Evolutionary conservation across 2,797 vertebrate species (phyloP).

Genomic region (Valencia hispanica): DNA sequence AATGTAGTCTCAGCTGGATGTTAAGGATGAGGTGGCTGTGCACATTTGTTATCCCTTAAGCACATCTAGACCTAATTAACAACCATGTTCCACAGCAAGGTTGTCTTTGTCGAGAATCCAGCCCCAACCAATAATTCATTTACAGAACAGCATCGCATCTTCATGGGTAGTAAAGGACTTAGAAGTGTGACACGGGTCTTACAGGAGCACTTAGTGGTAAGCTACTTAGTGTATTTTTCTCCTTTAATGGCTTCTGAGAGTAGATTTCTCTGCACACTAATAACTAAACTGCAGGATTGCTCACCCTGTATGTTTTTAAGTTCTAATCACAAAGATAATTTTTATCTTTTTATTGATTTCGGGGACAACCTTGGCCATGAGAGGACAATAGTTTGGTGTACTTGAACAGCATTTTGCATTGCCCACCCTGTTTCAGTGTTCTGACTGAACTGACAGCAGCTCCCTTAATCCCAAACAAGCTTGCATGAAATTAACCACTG

Average conservation of each 20-base stretch:
- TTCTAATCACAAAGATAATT: slow-evolving; percentile 40
- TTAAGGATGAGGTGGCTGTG: slow-evolving; percentile 65
- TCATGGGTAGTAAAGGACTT: slow-evolving; percentile 70
- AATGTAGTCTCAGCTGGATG: slow-evolving; percentile 56
- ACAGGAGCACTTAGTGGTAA: slow-evolving; percentile 65
- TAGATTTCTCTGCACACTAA: slow-evolving; percentile 45
- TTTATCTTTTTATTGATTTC: slow-evolving; percentile 58
- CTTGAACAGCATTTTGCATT: slow-evolving; percentile 28
- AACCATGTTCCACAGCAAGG: slow-evolving; percentile 70
- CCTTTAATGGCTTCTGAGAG: slow-evolving; percentile 59
- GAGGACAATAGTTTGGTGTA: slow-evolving; percentile 28
- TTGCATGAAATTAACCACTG: slow-evolving; percentile 33
- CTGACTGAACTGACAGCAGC: slow-evolving; percentile 31
- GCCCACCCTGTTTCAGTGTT: slow-evolving; percentile 26
- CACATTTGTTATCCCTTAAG: slow-evolving; percentile 75
- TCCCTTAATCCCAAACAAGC: slow-evolving; percentile 40
- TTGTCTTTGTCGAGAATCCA: slow-evolving; percentile 75
- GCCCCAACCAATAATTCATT: slow-evolving; percentile 73
- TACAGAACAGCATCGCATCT: slow-evolving; percentile 65
- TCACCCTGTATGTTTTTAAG: slow-evolving; percentile 57
- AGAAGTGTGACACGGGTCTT: slow-evolving; percentile 65
- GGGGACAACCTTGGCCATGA: slow-evolving; percentile 15
- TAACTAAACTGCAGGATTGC: slow-evolving; percentile 57
- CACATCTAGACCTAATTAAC: slow-evolving; percentile 77
- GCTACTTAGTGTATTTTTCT: slow-evolving; percentile 62